Evolutionary conservation across 2,888 invertebrate genomes (phyloP), one percentile per base, ranked within the genome.

Genomic region (Cephus pulcher): DNA sequence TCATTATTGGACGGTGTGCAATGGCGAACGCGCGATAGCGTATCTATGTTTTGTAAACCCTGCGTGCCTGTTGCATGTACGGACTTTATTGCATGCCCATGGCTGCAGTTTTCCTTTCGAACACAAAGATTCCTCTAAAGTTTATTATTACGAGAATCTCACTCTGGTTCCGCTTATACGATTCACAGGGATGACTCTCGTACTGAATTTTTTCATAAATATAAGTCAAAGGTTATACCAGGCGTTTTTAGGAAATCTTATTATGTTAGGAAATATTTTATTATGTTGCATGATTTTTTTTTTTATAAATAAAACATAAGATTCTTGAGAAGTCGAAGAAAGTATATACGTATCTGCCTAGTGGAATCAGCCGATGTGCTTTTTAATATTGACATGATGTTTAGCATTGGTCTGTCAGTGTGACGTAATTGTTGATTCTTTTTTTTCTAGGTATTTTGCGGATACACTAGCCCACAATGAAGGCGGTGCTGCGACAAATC

Each of bases 401-500:
- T 56, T 56, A 56, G 56, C 56, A 23, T 23, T 56, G 6, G 56
- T 56, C 56, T 15, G 23, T 56, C 9, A 56, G 56, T 9, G 56
- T 56, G 56, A 56, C 56, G 56, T 56, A 56, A 56, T 23, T 56
- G 56, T 2, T 56, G 23, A 56, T 56, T 69, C 32, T 77, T 75
- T 56, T 79, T 73, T 12, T 80, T 81, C 40, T 85, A 93, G 93
- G 82, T 93, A 93, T 82, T 93, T 93, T 84, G 93, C 92, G 74
- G 93, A 93, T 81, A 93, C 93, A 35, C 89, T 93, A 77, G 92
- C 93, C 11, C 92, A 92, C 86, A 92, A 92, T 84, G 93, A 93
- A 84, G 92, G 91, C 73, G 88, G 87, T 80, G 85, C 81, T 71
- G 83, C 89, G 76, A 80, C 86, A 79, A 86, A 79, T 79, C 90